Base-by-base conservation (phyloP, 2,888 invertebrate genomes). In the Acrobasis repandana region DNA sequence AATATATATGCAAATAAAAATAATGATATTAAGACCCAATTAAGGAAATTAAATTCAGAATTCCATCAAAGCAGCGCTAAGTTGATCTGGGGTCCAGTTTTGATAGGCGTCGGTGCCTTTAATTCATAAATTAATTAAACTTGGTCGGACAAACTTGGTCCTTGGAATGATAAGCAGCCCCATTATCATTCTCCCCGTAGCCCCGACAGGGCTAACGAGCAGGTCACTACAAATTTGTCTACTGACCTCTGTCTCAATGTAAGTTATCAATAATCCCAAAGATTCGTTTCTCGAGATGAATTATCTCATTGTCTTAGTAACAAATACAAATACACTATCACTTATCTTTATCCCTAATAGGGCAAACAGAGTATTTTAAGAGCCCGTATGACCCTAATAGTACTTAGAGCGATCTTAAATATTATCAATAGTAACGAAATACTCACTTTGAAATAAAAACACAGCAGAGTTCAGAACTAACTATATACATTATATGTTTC, bases 41-140 rank as follows among this genome's bases (percentile, higher is more conserved):
- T 54, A 54, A 14, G 5, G n/a, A 18, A 54, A 38, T 54, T 18
- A 38, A 43, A 54, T 36, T 54, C 9, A 11, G 54, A 67, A 67
- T 67, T 50, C 49, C 54, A 58, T 60, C 63, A 62, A 65, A 61
- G 60, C 58, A 60, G 15, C 28, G 54, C 56, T 62, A 69, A 63
- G 73, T 70, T 77, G 75, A 78, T 71, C 67, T 61, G 62, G 46
- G 64, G 71, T 66, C 69, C 80, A 83, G 85, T 82, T 81, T 80
- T 80, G 83, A 82, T 79, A 75, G 72, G 74, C 70, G 71, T 68
- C 74, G 38, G 54, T 43, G 76, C 75, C 76, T 83, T 85, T 81
- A 86, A 86, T 88, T 88, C 82, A 83, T 87, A 89, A 91, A 89
- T 88, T 88, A 90, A 90, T 91, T 90, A 86, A 89, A 88, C 74